phyloP scores from a whole-genome alignment of 1,140 invertebrate genomes.

The Pseudomyrmex gracilis region DNA sequence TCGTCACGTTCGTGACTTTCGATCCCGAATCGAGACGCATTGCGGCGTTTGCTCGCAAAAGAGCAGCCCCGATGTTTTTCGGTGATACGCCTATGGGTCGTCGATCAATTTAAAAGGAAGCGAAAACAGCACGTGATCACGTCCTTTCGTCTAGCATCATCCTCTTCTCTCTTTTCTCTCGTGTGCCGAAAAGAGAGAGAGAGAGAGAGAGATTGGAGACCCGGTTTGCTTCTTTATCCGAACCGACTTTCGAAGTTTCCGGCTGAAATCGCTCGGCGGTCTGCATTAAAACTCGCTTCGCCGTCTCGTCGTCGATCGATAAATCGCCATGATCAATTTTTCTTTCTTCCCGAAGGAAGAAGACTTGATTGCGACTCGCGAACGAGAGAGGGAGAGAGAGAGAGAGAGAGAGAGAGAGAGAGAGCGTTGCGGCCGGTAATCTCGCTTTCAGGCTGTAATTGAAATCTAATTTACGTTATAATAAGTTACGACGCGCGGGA shows the following conservation, averaged over 20 bases:
- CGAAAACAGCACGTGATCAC: conserved; percentile 46
- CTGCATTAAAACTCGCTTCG: conserved; percentile 18
- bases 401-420: too few species aligned
- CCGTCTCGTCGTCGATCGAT: conserved; percentile 29
- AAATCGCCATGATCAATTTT: conserved; percentile 1
- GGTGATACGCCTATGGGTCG: conserved; percentile 55
- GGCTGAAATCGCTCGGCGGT: conserved; percentile 6
- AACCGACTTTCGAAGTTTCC: conserved; percentile 45
- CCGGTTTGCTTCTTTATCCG: conserved; percentile 46
- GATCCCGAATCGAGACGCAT: conserved; percentile 17
- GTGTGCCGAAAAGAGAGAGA: background rate
- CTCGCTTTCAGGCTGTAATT: background rate
- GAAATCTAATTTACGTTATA: conserved; percentile 26
- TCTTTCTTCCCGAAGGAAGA: background rate
- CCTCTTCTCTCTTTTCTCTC: background rate
- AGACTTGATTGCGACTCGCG: background rate
- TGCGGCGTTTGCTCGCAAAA: conserved; percentile 12
- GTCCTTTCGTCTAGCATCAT: conserved; percentile 28
- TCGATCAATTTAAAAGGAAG: conserved; percentile 61
- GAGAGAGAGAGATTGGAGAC: conserved; percentile 12
- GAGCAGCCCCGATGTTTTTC: conserved; percentile 28
- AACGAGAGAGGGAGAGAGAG: too few species aligned
- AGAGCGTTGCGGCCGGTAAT: background rate
- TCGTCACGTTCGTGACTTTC: background rate
- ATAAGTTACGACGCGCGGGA: background rate